Conservation (phyloP, 2,113 vertebrate genomes). For the Saguinus midas region DNA sequence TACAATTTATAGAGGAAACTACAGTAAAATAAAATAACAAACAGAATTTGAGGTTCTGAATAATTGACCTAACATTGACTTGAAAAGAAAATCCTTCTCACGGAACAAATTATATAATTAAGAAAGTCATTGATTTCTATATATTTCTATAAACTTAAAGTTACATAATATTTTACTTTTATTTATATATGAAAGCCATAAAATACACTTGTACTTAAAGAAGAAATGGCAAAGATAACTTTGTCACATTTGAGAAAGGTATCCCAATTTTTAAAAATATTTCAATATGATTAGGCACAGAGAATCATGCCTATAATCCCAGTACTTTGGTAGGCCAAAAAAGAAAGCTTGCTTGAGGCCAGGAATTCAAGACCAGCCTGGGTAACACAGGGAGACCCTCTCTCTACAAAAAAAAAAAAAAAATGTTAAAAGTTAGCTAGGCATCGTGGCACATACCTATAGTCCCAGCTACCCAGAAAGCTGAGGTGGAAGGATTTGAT, state of each 20-base stretch:
- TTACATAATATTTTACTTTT: not conserved
- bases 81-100: not conserved
- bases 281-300: not conserved
- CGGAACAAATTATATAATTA: not conserved
- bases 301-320: too few species aligned
- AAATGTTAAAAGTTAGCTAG: too few species aligned
- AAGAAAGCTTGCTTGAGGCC: too few species aligned
- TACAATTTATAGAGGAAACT: not conserved
- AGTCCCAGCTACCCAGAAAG: too few species aligned
- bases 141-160: not conserved
- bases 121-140: not conserved
- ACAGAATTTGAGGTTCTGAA: not conserved
- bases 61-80: not conserved
- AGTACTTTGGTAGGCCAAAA: too few species aligned
- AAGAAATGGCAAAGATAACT: not conserved
- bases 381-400: too few species aligned
- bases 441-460: too few species aligned
- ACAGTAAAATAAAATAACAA: not conserved
- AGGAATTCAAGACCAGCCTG: too few species aligned
- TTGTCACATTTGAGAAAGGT: not conserved
- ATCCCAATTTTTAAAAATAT: not conserved
- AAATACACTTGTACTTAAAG: not conserved
- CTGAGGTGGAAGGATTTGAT: too few species aligned
- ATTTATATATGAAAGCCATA: not conserved
- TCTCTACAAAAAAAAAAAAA: too few species aligned